Evolutionary conservation across 2,113 vertebrate species (phyloP).

Genomic region (Phyllostomus discolor): DNA sequence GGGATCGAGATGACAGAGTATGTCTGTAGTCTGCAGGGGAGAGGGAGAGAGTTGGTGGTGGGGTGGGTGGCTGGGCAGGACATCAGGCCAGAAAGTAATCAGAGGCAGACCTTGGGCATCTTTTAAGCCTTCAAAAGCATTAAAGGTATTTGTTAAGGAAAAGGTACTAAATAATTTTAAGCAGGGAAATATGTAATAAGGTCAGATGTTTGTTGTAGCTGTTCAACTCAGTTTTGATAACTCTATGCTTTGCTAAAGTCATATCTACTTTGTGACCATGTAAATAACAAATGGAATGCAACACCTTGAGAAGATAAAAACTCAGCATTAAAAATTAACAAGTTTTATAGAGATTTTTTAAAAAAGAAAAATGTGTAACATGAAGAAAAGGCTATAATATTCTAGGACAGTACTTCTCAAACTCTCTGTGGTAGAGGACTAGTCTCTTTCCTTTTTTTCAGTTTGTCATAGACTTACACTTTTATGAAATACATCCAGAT

Average conservation of each 20-base stretch:
- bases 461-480: background rate
- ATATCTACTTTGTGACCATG: background rate
- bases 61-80: background rate
- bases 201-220: background rate
- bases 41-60: background rate
- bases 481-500: constrained; percentile 13
- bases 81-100: background rate
- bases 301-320: background rate
- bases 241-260: background rate
- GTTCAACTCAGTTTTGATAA: background rate
- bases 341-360: background rate
- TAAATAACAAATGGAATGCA: background rate
- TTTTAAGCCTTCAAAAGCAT: background rate
- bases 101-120: background rate
- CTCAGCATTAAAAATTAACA: background rate
- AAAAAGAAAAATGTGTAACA: background rate
- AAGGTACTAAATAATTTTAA: background rate
- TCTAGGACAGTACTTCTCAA: background rate
- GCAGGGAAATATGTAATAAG: background rate
- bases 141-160: background rate
- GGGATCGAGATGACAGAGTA: background rate
- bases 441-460: background rate
- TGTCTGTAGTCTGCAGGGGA: background rate
- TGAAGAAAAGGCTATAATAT: background rate
- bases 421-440: background rate